Evolutionary conservation across 2,888 invertebrate genomes (phyloP), one percentile per base, ranked within the genome.

Genomic region (Autographa pulchrina): DNA sequence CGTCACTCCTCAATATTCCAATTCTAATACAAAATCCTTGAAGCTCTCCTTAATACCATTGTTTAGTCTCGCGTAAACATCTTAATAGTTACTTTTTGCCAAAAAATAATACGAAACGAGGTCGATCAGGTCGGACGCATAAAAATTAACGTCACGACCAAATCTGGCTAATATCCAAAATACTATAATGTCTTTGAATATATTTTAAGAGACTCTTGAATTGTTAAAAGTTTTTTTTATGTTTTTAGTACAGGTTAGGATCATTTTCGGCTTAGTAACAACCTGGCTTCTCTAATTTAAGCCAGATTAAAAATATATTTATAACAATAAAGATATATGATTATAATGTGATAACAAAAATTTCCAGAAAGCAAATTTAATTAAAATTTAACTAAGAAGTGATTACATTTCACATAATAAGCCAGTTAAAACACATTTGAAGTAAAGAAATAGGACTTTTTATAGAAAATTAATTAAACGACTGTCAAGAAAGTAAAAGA

Each of bases 111-210:
- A 60, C 52, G 32, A 56, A 67, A 11, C 13, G 68, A 68, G 66
- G 75, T 72, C 82, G 43, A 82, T 72, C 78, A 68, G 75, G 78
- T 78, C 72, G 43, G 54, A 75, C 65, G 62, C 48, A 81, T 78
- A 70, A 70, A 79, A 80, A 83, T 80, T 74, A 77, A 81, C 43
- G 71, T 81, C 69, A 68, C 58, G 48, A 58, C 62, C 38, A 31
- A 72, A 68, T 65, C 78, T 81, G 81, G 81, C 83, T 71, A 59
- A 66, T 70, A 68, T 72, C 80, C 80, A 80, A 79, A 75, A 75
- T 75, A 74, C 35, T 69, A 65, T 58, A 81, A 68, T 63, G 41
- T 78, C 68, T 78, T 67, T 59, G 82, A 81, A 78, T 78, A 78
- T 80, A 78, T 69, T 78, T 78, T 63, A 56, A 65, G 68, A 67